These are phyloP conservation scores for Stegana nigrithorax DNA, from an alignment of 2,888 invertebrate genomes.

Conservation along the genomic window DNA sequence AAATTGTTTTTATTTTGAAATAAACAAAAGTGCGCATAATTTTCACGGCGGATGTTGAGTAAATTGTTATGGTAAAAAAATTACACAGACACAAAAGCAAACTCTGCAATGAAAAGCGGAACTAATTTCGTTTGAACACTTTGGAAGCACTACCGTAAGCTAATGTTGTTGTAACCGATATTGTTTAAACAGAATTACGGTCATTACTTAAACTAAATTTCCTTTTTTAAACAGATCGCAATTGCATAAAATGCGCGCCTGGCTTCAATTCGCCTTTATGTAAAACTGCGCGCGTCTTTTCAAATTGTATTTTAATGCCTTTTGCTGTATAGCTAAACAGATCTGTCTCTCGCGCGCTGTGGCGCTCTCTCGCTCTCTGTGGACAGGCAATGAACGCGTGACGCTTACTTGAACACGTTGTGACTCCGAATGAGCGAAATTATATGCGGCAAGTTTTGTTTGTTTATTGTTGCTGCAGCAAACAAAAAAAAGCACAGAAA, in stretches of 20 bases:
- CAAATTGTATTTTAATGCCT: too few relatives aligned
- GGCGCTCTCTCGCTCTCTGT: not conserved
- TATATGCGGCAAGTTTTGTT: not conserved
- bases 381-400: not conserved
- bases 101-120: constrained; percentile 48
- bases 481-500: not conserved
- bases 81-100: too few relatives aligned
- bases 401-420: constrained; percentile 4
- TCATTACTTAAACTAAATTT: not conserved
- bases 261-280: not conserved
- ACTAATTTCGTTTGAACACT: constrained; percentile 19
- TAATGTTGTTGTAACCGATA: not conserved
- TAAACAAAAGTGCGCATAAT: constrained; percentile 53
- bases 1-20: constrained; percentile 59
- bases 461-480: not conserved
- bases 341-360: not conserved
- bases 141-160: too few relatives aligned
- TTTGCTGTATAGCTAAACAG: too few relatives aligned
- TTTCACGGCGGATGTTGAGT: constrained; percentile 12
- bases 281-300: not conserved
- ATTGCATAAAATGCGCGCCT: not conserved
- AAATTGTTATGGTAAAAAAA: too few relatives aligned
- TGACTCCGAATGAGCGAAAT: constrained; percentile 2
- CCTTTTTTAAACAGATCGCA: not conserved
- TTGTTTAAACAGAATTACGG: constrained; percentile 21